Percentiles rank a stretch among this genome's conserved stretches.
phyloP scores from a whole-genome alignment of 23 tunicate species.

The Halocynthia roretzi region DNA sequence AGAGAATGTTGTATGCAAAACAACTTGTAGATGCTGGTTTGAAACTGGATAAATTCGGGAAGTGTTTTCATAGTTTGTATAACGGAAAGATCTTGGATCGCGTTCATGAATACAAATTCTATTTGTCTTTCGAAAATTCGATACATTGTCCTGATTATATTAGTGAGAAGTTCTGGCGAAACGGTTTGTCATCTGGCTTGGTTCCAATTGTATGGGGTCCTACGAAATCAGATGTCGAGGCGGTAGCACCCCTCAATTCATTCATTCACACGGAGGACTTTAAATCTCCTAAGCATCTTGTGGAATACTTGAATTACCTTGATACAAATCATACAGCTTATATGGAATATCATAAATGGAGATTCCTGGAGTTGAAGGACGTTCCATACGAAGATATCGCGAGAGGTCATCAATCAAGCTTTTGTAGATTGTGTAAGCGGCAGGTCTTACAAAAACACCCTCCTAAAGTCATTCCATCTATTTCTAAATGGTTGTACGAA shows the following conservation, averaged over 20 bases:
- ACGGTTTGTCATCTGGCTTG: conserved; percentile 29
- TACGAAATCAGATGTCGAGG: conserved; percentile 42
- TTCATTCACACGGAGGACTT: conserved; percentile 70
- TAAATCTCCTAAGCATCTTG: conserved; percentile 39
- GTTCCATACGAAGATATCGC: conserved; percentile 32
- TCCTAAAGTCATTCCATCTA: conserved; percentile 37
- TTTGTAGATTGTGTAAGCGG: conserved; percentile 38
- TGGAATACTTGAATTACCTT: conserved; percentile 37
- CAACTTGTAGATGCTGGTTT: conserved; percentile 56
- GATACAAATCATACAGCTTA: conserved; percentile 43
- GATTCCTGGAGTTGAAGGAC: conserved; percentile 10
- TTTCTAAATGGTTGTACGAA: conserved; percentile 53
- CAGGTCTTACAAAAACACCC: conserved; percentile 26
- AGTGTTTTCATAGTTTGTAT: conserved; percentile 31
- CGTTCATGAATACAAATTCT: conserved; percentile 34
- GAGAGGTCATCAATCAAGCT: conserved; percentile 22
- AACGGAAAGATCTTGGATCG: conserved; percentile 10
- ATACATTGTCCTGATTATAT: conserved; percentile 56
- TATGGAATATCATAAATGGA: conserved; percentile 70
- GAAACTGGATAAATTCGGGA: conserved; percentile 68
- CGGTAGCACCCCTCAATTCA: conserved; percentile 76
- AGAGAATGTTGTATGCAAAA: conserved; percentile 55
- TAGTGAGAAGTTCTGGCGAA: conserved; percentile 84
- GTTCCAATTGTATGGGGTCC: conserved; percentile 91
- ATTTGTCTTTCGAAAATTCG: conserved; percentile 67